A percentile compares a stretch with the other conserved stretches of the same genome.
Evolutionary conservation across 2,888 invertebrate genomes (phyloP).

Genomic region (Monoplex corrugatus): DNA sequence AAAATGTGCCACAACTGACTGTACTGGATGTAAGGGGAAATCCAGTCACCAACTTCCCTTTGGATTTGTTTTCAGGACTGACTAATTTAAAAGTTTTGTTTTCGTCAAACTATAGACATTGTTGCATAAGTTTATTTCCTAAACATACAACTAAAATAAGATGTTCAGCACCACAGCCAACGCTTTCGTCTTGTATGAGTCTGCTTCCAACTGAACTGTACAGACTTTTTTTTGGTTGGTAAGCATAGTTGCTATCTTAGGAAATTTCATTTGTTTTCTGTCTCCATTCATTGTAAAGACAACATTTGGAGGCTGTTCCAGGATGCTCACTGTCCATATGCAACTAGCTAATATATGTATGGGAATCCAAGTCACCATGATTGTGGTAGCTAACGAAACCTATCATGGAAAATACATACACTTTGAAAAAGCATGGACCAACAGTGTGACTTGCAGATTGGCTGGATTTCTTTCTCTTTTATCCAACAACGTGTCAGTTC

Average conservation of each 20-base stretch:
- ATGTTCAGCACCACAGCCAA: background rate
- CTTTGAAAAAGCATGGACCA: background rate
- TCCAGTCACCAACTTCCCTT: background rate
- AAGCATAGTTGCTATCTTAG: background rate
- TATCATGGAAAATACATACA: background rate
- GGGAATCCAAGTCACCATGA: background rate
- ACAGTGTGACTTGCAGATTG: background rate
- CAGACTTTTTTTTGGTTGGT: background rate
- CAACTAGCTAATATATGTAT: background rate
- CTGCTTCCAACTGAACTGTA: background rate
- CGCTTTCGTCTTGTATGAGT: background rate
- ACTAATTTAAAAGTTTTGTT: too few species aligned
- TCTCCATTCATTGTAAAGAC: background rate
- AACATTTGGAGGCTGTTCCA: background rate
- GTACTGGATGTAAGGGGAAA: background rate
- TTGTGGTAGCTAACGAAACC: background rate
- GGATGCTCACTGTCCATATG: background rate
- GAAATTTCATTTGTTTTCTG: background rate
- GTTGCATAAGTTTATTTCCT: background rate
- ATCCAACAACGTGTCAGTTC: background rate
- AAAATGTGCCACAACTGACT: background rate
- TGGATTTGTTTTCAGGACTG: too few species aligned
- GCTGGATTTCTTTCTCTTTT: background rate
- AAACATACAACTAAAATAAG: background rate
- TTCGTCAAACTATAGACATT: background rate